phyloP scores from a whole-genome alignment of 2,888 invertebrate genomes.

The Drosophila leonis region DNA sequence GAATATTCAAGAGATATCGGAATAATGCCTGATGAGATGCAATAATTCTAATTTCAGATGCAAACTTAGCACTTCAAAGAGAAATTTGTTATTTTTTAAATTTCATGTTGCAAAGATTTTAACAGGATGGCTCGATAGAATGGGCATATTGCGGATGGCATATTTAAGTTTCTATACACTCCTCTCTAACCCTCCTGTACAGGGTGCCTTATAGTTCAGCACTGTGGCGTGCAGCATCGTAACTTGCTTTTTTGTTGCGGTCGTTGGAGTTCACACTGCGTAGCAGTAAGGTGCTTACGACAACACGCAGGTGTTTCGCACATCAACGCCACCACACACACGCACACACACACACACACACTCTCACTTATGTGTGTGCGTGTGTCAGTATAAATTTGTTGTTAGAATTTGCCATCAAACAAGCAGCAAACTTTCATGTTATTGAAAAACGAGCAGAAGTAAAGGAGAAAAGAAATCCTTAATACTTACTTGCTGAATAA shows the following conservation, averaged over 20 bases:
- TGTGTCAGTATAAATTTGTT: slow-evolving; percentile 52
- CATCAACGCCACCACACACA: slow-evolving; percentile 48
- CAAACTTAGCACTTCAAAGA: too few species aligned
- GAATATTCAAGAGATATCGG: too few species aligned
- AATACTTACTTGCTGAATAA: slow-evolving; percentile 68
- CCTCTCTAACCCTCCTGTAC: too few species aligned
- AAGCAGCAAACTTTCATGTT: slow-evolving; percentile 71
- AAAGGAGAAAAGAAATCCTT: slow-evolving; percentile 59
- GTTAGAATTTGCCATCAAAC: slow-evolving; percentile 71
- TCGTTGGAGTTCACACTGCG: slow-evolving; percentile 58
- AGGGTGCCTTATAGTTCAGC: background rate
- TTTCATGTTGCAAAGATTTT: too few species aligned
- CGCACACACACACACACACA: slow-evolving; percentile 14
- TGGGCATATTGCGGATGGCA: too few species aligned
- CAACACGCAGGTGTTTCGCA: slow-evolving; percentile 67
- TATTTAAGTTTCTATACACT: too few species aligned
- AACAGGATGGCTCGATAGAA: too few species aligned
- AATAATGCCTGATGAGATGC: too few species aligned
- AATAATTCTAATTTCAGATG: too few species aligned
- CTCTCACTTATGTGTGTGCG: background rate
- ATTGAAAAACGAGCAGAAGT: slow-evolving; percentile 67
- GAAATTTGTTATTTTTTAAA: too few species aligned
- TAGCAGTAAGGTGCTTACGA: slow-evolving; percentile 51
- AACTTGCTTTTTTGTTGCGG: slow-evolving; percentile 43
- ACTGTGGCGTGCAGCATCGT: background rate